phyloP scores from a whole-genome alignment of 2,797 vertebrate species.

The Gambelia wislizenii region DNA sequence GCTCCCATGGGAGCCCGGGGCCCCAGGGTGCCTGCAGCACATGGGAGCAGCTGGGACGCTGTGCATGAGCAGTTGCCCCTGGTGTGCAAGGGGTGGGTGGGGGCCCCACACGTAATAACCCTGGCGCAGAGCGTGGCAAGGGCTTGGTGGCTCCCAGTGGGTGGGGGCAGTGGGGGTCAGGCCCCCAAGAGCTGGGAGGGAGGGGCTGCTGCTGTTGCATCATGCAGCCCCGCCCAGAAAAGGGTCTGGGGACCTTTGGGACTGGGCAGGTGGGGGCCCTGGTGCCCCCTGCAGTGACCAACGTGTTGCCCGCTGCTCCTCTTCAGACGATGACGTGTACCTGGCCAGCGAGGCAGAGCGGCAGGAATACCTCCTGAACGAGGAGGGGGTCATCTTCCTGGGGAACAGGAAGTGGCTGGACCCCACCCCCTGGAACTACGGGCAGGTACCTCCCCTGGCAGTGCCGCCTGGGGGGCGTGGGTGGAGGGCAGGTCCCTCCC shows the following conservation, averaged over 20 bases:
- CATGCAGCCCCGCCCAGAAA: too few relatives aligned
- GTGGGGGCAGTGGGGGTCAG: neutral
- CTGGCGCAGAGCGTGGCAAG: neutral
- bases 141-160: neutral
- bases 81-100: neutral
- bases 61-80: too few relatives aligned
- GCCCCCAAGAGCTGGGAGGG: neutral
- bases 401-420: conserved; percentile 78
- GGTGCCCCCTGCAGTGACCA: fast-evolving
- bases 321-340: conserved; percentile 82
- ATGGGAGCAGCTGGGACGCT: too few relatives aligned
- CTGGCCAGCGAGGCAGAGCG: conserved; percentile 72
- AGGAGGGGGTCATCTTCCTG: conserved; percentile 81
- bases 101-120: neutral
- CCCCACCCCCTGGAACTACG: conserved; percentile 80
- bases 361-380: conserved; percentile 86
- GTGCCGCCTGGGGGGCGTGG: neutral
- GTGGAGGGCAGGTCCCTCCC: too few relatives aligned
- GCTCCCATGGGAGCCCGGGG: too few relatives aligned
- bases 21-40: too few relatives aligned
- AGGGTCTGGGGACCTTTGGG: neutral
- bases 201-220: too few relatives aligned
- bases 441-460: conserved; percentile 77
- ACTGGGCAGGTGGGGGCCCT: too few relatives aligned
- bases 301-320: neutral